Evolutionary conservation across 2,888 invertebrate genomes (phyloP), one percentile per base, ranked within the genome.

Genomic region (Prosapia bicincta): DNA sequence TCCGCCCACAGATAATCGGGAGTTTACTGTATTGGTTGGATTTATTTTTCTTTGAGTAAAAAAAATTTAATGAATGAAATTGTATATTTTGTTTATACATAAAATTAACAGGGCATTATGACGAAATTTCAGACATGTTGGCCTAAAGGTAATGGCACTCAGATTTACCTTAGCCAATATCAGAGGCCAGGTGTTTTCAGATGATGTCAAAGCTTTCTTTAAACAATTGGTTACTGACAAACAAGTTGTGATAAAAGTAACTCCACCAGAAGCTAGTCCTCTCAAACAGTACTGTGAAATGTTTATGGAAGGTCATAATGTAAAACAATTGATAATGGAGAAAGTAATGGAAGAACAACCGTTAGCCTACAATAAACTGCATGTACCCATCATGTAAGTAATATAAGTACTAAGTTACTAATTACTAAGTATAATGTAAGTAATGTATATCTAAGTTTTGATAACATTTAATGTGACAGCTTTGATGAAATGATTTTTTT

Each of bases 261-360:
- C 74, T 9, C 85, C 91, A 1, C 88, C 92, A 0, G 91, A 92
- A 81, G 90, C 90, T 0, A 74, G 70, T 90, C 91, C 92, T 0
- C 85, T 92, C 65, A 89, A 93, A 75, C 93, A 93, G 76, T 92
- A 92, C 82, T 93, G 94, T 80, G 91, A 92, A 80, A 84, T 95
- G 26, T 90, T 88, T 83, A 86, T 91, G 72, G 83, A 85, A 23
- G 87, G 87, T 65, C 86, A 86, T 20, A 91, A 88, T 83, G 87
- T 92, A 3, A 84, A 89, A 26, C 90, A 91, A 0, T 83, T 90
- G 66, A 83, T 92, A 7, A 71, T 28, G 30, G 75, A 75, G 20
- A 70, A 24, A 13, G 20, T 69, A 20, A 30, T 20, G 32, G 30
- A n/a, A 28, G 24, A 69, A 24, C 69, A 69, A 32, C 24, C 23